These are phyloP conservation scores for Cephalotes varians DNA, from an alignment of 2,888 invertebrate genomes.

Conservation along the genomic window DNA sequence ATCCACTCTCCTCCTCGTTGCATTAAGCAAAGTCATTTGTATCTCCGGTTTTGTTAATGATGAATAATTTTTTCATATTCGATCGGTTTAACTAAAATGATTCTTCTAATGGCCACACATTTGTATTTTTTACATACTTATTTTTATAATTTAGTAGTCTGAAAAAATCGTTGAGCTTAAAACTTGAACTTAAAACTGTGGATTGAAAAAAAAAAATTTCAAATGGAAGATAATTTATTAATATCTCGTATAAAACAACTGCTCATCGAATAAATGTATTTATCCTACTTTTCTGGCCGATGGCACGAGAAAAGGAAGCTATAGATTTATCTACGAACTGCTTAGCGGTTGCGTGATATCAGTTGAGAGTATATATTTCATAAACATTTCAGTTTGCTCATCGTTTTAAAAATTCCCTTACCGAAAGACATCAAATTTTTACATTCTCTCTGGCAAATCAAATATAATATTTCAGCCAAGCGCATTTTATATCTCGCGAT, in stretches of 20 bases:
- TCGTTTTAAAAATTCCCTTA: slow-evolving; percentile 21
- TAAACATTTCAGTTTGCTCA: slow-evolving; percentile 26
- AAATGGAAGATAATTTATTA: slow-evolving; percentile 8
- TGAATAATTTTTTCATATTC: neutral
- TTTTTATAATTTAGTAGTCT: neutral
- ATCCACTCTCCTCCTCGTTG: neutral
- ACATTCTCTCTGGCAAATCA: slow-evolving; percentile 12
- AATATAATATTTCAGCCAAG: slow-evolving; percentile 9
- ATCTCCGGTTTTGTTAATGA: slow-evolving; percentile 8
- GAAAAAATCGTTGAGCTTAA: neutral
- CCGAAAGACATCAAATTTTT: slow-evolving; percentile 20
- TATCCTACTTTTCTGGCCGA: neutral
- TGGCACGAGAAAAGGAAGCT: neutral
- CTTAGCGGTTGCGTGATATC: neutral
- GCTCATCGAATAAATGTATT: neutral
- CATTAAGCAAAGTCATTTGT: slow-evolving; percentile 13
- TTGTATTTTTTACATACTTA: neutral
- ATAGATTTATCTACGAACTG: neutral
- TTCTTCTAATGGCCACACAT: neutral
- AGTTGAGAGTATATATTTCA: neutral
- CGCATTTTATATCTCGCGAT: neutral
- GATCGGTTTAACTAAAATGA: neutral
- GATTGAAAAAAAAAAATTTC: neutral
- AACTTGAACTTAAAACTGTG: neutral
- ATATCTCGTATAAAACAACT: neutral